Percentiles rank a stretch among this genome's conserved stretches.
Conservation (phyloP, 2,797 vertebrate genomes). For the Arremon aurantiirostris region DNA sequence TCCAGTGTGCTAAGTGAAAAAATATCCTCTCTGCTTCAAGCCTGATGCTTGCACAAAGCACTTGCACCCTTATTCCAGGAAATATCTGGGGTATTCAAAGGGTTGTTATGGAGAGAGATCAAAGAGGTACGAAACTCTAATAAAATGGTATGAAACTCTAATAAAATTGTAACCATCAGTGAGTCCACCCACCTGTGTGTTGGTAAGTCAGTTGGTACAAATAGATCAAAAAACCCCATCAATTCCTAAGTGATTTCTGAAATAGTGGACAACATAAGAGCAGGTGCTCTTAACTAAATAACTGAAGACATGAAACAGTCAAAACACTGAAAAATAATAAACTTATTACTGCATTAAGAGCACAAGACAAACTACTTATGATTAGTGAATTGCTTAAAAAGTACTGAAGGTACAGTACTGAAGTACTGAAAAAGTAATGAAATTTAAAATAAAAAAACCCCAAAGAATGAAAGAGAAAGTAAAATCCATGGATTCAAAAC, state of each 20-base stretch:
- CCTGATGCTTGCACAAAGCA: neutral
- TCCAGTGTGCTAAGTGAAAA: neutral
- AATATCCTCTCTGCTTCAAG: neutral
- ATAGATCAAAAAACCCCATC: fast-evolving
- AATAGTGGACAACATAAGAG: neutral
- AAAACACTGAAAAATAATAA: neutral
- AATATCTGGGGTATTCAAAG: neutral
- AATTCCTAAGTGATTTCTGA: neutral
- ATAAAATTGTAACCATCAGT: neutral
- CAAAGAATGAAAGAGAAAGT: neutral
- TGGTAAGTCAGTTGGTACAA: neutral
- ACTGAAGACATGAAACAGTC: neutral
- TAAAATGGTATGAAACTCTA: neutral
- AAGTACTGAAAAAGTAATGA: no score
- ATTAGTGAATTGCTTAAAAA: neutral
- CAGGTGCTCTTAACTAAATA: neutral
- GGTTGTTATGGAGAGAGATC: neutral
- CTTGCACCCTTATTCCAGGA: neutral
- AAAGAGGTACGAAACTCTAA: neutral
- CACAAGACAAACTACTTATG: fast-evolving
- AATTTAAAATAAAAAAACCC: fast-evolving
- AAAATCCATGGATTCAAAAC: neutral
- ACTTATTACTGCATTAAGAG: neutral
- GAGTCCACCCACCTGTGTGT: neutral
- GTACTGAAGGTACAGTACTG: neutral